Percentiles rank a stretch among this genome's conserved stretches.
These are phyloP conservation scores for Lemur catta DNA, from an alignment of 2,797 vertebrate genomes.

Conservation along the genomic window DNA sequence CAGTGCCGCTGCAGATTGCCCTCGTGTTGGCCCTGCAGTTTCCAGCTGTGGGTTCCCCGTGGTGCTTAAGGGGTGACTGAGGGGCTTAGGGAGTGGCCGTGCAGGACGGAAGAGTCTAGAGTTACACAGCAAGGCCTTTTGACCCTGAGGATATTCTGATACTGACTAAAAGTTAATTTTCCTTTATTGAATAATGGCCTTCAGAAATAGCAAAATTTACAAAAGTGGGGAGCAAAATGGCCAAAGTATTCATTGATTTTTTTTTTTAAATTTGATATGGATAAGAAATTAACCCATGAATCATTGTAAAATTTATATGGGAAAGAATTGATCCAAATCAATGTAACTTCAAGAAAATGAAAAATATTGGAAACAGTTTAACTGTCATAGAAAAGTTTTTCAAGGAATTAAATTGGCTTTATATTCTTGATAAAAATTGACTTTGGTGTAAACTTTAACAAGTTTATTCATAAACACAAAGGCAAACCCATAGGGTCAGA, in stretches of 20 bases:
- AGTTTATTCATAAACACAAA: slow-evolving; percentile 10
- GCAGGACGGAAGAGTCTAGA: not conserved
- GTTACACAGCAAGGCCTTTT: slow-evolving; percentile 8
- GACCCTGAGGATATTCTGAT: slow-evolving; percentile 29
- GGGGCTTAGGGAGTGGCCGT: not conserved
- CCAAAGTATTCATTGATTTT: not conserved
- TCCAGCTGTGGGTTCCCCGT: not conserved
- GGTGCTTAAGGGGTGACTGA: not conserved
- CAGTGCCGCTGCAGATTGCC: not conserved
- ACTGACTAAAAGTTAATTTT: slow-evolving; percentile 25
- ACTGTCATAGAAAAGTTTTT: not conserved
- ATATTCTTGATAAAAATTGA: slow-evolving; percentile 11
- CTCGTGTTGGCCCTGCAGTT: not conserved
- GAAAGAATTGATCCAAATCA: slow-evolving; percentile 8
- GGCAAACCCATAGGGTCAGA: slow-evolving; percentile 22
- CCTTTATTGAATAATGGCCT: not conserved
- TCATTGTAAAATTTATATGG: slow-evolving; percentile 16
- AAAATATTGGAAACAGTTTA: not conserved
- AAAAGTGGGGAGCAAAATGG: not conserved
- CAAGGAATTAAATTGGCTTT: slow-evolving; percentile 30
- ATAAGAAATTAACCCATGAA: not conserved
- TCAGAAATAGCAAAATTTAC: slow-evolving; percentile 16
- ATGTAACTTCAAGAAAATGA: not conserved
- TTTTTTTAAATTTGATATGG: not conserved
- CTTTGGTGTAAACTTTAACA: not conserved